Evolutionary conservation across 1,140 invertebrate genomes (phyloP), one percentile per base, ranked within the genome.

Genomic region (Chymomyza costata): DNA sequence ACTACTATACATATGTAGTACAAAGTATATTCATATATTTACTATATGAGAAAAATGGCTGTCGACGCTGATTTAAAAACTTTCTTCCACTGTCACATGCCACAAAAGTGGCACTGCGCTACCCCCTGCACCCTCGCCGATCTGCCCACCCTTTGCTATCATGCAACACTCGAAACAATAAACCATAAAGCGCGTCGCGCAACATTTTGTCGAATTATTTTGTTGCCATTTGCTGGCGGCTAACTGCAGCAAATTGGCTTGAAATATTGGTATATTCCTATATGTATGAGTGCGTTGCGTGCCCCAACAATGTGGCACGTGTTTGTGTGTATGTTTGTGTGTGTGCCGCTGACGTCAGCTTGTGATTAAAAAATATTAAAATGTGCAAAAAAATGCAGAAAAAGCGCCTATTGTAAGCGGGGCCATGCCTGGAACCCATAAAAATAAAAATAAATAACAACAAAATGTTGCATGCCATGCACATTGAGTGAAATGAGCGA

Each of bases 171-270:
- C 59, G 67, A 73, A 80, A 80, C 73, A 78, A 74, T 78, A 78
- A 78, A 78, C 73, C 71, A 78, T 78, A 78, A 80, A 78, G 73
- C 74, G 74, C 73, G 74, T 64, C 74, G 59, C 73, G 78, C 73
- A n/a, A 73, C 73, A 80, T 80, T 80, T 80, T 80, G 73, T 80
- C 73, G 73, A 80, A 80, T 80, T 80, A 80, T 80, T 80, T 80
- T 80, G 73, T 80, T 80, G 73, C 67, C 74, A 80, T 63, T 80
- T 65, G 73, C 73, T 81, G 64, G 59, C 68, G 73, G 73, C 73
- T 55, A 80, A 73, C 73, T 80, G 73, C 73, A 80, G 73, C 73
- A 80, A 80, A 80, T 80, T 80, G 73, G 73, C 73, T 80, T 80
- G 73, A 80, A 80, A 80, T 80, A 80, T 76, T 76, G 70, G 70